These are phyloP conservation scores for Pangasianodon hypophthalmus DNA, from an alignment of 2,113 vertebrate species.

Conservation along the genomic window DNA sequence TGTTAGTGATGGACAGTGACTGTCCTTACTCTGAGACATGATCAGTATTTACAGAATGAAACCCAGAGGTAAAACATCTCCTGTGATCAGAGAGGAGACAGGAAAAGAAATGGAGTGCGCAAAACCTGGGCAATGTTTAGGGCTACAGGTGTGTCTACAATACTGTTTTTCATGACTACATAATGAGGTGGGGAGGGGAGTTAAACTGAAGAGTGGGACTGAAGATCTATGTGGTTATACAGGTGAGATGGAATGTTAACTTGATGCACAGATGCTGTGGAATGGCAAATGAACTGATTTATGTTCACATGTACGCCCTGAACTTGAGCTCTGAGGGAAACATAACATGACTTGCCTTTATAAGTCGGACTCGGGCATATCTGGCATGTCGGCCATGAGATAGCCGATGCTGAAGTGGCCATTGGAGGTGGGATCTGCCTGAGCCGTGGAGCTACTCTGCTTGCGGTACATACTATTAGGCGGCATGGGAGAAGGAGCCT, in stretches of 20 bases:
- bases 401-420: constrained; percentile 94
- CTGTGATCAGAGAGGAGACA: neutral
- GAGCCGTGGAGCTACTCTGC: constrained; percentile 76
- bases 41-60: constrained; percentile 55
- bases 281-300: neutral
- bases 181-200: neutral
- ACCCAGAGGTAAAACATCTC: constrained; percentile 33
- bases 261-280: neutral
- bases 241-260: neutral
- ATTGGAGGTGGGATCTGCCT: constrained; percentile 82
- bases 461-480: constrained; percentile 90
- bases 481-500: constrained; percentile 86
- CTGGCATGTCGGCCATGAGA: constrained; percentile 89
- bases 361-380: constrained; percentile 93
- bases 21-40: constrained; percentile 37
- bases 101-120: constrained; percentile 22
- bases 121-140: constrained; percentile 59
- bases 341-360: constrained; percentile 64
- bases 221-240: constrained; percentile 13
- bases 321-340: neutral
- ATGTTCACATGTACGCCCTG: constrained; percentile 8
- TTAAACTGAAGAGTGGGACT: neutral
- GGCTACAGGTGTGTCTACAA: constrained; percentile 63
- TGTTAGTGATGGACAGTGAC: constrained; percentile 39
- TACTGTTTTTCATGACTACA: constrained; percentile 41